Conservation (phyloP, 2,113 vertebrate genomes). For the Phrynosoma blainvillii region DNA sequence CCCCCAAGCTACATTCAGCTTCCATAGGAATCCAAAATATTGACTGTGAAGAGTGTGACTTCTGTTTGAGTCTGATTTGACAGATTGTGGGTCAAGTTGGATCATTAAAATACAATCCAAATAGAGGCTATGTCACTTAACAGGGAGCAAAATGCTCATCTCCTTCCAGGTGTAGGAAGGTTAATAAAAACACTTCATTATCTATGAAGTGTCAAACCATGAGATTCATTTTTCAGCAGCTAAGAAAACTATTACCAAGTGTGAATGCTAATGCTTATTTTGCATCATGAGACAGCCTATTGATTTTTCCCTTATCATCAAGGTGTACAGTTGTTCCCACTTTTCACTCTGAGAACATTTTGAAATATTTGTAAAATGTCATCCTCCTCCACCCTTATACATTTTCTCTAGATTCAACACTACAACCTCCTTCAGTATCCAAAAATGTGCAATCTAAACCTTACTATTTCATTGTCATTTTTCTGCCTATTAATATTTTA, state of each 20-base stretch:
- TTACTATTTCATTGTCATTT: neutral
- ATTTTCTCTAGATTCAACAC: neutral
- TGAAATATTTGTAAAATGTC: neutral
- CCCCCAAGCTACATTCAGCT: neutral
- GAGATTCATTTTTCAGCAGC: neutral
- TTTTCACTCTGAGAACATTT: neutral
- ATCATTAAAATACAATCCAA: slow-evolving; percentile 24
- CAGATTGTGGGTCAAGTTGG: neutral
- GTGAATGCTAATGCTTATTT: slow-evolving; percentile 1
- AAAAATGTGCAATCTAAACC: neutral
- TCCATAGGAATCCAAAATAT: slow-evolving; percentile 12
- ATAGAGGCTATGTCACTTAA: slow-evolving; percentile 14
- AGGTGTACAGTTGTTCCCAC: neutral
- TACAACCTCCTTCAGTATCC: neutral
- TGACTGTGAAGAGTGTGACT: neutral
- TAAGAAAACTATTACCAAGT: neutral
- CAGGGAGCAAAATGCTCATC: slow-evolving; percentile 5
- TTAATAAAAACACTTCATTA: slow-evolving; percentile 24
- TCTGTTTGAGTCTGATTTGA: neutral
- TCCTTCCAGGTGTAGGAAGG: slow-evolving; percentile 13
- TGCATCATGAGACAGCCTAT: neutral
- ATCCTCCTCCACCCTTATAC: neutral
- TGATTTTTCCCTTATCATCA: neutral
- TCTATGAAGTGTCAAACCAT: neutral
- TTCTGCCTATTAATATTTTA: neutral